Percentiles rank a stretch among this genome's conserved stretches.
These are phyloP conservation scores for Anastrepha ludens DNA, from an alignment of 1,140 invertebrate species.

Conservation along the genomic window DNA sequence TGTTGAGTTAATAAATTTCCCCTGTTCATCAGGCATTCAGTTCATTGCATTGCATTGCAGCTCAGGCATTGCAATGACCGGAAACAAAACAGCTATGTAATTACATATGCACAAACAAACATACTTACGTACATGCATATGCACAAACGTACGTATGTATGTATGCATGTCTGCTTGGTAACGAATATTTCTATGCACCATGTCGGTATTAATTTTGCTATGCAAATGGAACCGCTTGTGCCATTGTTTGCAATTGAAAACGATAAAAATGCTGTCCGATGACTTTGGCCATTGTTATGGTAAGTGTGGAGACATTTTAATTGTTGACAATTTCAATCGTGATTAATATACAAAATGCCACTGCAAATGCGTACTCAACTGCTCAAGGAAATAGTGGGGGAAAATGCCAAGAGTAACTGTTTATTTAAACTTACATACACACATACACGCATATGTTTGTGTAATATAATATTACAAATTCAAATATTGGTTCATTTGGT, in stretches of 20 bases:
- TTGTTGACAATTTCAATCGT: constrained; percentile 38
- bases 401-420: no score
- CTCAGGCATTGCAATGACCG: constrained; percentile 22
- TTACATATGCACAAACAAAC: neutral
- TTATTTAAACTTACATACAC: no score
- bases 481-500: neutral
- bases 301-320: constrained; percentile 37
- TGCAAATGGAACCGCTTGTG: neutral
- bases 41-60: neutral
- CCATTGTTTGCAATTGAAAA: constrained; percentile 24
- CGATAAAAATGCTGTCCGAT: neutral
- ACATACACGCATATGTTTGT: no score
- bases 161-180: neutral
- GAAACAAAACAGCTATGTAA: constrained; percentile 20
- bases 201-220: constrained; percentile 25
- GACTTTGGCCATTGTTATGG: neutral
- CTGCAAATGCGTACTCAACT: constrained; percentile 4
- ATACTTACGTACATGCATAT: neutral
- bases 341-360: constrained; percentile 34
- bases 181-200: neutral
- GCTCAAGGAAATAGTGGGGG: neutral
- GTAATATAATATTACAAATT: neutral
- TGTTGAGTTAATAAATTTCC: constrained; percentile 30
- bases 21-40: neutral
- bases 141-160: neutral